phyloP scores from a whole-genome alignment of 2,888 invertebrate genomes.

The Atethmia centrago region DNA sequence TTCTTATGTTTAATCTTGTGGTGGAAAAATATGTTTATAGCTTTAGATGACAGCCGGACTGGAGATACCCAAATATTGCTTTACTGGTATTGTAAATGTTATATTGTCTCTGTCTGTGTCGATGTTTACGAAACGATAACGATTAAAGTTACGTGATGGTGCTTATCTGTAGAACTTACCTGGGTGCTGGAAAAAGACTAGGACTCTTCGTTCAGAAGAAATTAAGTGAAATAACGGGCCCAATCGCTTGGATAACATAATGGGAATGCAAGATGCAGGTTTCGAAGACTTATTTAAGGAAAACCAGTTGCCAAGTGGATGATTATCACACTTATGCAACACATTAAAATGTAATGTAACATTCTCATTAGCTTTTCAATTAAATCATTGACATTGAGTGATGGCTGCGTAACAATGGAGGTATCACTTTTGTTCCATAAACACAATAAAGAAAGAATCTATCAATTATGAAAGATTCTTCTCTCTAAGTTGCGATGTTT shows the following conservation, averaged over 20 bases:
- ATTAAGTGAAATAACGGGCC: neutral
- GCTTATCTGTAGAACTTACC: neutral
- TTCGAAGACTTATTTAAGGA: neutral
- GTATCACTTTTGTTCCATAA: conserved; percentile 10
- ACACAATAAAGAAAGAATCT: no score
- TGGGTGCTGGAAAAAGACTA: neutral
- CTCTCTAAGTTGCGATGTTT: neutral
- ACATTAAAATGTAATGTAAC: neutral
- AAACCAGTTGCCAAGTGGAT: neutral
- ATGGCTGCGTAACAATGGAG: conserved; percentile 16
- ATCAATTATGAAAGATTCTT: conserved; percentile 28
- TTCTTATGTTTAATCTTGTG: conserved; percentile 22
- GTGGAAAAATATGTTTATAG: neutral
- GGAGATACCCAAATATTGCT: neutral
- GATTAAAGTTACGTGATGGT: neutral
- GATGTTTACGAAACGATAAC: neutral
- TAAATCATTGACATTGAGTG: conserved; percentile 26
- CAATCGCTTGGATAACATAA: no score
- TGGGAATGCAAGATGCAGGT: neutral
- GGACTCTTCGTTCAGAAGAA: neutral
- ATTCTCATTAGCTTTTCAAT: conserved; percentile 22
- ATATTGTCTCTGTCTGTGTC: no score
- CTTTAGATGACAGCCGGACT: neutral
- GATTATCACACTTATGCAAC: neutral
- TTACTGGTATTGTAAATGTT: neutral